Conservation (phyloP, 2,113 vertebrate genomes). For the Speoplatyrhinus poulsoni region DNA sequence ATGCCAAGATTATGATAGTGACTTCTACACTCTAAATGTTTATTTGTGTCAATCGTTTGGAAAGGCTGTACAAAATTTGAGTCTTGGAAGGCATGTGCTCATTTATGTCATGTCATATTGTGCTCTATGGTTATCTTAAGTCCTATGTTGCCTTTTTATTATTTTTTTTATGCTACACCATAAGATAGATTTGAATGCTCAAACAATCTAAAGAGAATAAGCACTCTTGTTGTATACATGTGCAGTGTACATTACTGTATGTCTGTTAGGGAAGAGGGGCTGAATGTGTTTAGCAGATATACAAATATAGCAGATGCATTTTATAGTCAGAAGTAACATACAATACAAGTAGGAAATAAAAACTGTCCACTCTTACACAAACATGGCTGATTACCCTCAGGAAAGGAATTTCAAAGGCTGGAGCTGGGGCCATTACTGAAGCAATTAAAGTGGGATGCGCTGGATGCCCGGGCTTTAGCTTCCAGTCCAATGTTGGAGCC, state of each 20-base stretch:
- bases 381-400: slow-evolving; percentile 73
- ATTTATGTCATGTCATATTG: slow-evolving; percentile 36
- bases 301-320: slow-evolving; percentile 6
- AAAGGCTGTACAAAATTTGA: neutral
- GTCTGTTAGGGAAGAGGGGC: slow-evolving; percentile 8
- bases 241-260: neutral
- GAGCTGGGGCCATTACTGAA: slow-evolving; percentile 66
- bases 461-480: slow-evolving; percentile 58
- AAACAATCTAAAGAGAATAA: slow-evolving; percentile 49
- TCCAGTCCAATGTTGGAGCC: slow-evolving; percentile 52
- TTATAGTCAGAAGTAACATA: slow-evolving; percentile 13
- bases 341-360: slow-evolving; percentile 11
- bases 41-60: slow-evolving; percentile 1
- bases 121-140: slow-evolving; percentile 41
- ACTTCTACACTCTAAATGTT: slow-evolving; percentile 9
- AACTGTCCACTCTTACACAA: slow-evolving; percentile 60
- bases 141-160: slow-evolving; percentile 19
- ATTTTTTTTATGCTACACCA: slow-evolving; percentile 13
- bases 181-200: slow-evolving; percentile 41
- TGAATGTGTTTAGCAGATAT: slow-evolving; percentile 4
- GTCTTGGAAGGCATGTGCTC: neutral
- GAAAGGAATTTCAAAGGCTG: slow-evolving; percentile 72
- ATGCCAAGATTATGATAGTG: neutral
- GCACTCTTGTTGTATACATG: slow-evolving; percentile 14
- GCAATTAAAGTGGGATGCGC: slow-evolving; percentile 67